Conservation (phyloP, 2,888 invertebrate genomes). For the Tetropium fuscum region DNA sequence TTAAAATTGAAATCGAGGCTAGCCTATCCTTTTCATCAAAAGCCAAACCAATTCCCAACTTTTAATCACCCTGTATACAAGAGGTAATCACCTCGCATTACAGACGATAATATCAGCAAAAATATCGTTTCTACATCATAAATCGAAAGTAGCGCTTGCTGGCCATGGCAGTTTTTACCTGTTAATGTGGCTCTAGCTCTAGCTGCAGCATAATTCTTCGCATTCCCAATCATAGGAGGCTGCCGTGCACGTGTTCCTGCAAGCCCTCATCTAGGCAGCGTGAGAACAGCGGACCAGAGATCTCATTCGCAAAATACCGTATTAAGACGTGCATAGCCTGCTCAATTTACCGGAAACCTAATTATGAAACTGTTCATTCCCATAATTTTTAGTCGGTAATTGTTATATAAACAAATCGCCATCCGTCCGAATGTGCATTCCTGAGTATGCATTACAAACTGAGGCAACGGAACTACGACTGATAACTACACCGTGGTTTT, state of each 20-base stretch:
- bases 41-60: neutral
- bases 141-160: constrained; percentile 26
- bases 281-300: constrained; percentile 45
- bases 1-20: neutral
- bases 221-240: constrained; percentile 55
- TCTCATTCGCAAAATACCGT: constrained; percentile 48
- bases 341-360: constrained; percentile 39
- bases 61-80: no score
- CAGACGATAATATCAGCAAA: constrained; percentile 5
- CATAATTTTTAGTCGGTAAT: constrained; percentile 25
- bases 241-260: constrained; percentile 53
- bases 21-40: no score
- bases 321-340: constrained; percentile 50
- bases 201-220: constrained; percentile 47
- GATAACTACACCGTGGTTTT: no score
- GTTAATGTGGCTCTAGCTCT: constrained; percentile 43
- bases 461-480: no score
- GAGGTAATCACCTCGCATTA: neutral
- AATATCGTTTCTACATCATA: constrained; percentile 12
- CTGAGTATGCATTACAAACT: no score
- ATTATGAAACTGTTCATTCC: constrained; percentile 26
- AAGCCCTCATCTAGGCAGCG: constrained; percentile 51
- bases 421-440: constrained; percentile 2
- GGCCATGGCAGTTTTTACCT: constrained; percentile 44
- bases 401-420: constrained; percentile 23